Evolutionary conservation across 2,888 invertebrate species (phyloP).

Genomic region (Hemicrepidius hirtus): DNA sequence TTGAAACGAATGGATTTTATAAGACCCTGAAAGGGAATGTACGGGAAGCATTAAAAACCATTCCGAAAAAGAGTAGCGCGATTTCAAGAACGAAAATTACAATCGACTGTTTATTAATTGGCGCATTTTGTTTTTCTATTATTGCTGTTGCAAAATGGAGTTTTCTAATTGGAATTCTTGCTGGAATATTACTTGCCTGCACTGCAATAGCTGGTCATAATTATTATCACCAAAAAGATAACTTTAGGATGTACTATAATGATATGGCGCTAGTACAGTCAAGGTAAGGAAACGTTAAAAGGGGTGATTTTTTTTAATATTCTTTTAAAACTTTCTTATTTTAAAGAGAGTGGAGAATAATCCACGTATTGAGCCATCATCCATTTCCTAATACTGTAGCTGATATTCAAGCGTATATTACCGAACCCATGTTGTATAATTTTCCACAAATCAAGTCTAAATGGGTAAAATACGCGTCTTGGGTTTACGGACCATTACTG

Average conservation of each 20-base stretch:
- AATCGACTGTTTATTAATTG: conserved; percentile 56
- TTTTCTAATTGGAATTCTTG: conserved; percentile 71
- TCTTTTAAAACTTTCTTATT: conserved; percentile 36
- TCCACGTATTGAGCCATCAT: conserved; percentile 86
- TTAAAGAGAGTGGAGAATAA: conserved; percentile 73
- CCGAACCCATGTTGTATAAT: conserved; percentile 82
- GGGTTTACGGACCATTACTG: conserved; percentile 72
- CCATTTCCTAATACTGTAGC: conserved; percentile 84
- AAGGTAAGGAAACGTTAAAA: too few relatives aligned
- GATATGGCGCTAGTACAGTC: conserved; percentile 81
- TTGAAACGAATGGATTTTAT: conserved; percentile 84
- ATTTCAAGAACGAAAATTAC: too few relatives aligned
- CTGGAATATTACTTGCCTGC: conserved; percentile 77
- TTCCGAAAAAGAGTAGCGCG: conserved; percentile 71
- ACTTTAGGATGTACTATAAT: conserved; percentile 86
- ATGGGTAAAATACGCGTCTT: conserved; percentile 73
- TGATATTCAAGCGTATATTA: conserved; percentile 82
- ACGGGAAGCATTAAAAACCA: conserved; percentile 73
- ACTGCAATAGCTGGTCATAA: conserved; percentile 81
- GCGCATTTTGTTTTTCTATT: conserved; percentile 65
- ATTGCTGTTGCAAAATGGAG: conserved; percentile 65
- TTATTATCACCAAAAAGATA: conserved; percentile 84
- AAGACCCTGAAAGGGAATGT: conserved; percentile 79
- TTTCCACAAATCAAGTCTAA: conserved; percentile 76
- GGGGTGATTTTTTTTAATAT: too few relatives aligned